Percentiles rank a stretch among this genome's conserved stretches.
Evolutionary conservation across 92 coral and sea anemone genomes (phyloP).

Genomic region (Porites cylindrica): DNA sequence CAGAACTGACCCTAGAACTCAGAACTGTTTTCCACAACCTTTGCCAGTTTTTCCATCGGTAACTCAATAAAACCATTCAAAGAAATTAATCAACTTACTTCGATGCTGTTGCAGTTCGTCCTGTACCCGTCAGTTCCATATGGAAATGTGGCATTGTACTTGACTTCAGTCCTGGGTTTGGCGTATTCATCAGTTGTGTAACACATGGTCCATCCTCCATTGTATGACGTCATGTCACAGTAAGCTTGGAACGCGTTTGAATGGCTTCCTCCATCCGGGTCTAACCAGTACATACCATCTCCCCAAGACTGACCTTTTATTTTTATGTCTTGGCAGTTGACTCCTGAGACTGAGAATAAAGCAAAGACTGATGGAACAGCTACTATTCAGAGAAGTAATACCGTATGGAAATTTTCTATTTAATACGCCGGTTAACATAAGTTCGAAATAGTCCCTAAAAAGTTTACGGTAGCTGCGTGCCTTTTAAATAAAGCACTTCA

Average conservation of each 20-base stretch:
- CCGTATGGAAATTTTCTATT: too few species aligned
- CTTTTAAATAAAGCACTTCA: too few species aligned
- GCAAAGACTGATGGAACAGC: too few species aligned
- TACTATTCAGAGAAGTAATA: too few species aligned
- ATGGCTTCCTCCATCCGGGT: constrained; percentile 27
- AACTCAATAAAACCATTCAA: neutral
- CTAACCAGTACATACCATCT: constrained; percentile 39
- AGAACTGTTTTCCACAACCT: neutral
- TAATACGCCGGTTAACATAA: too few species aligned
- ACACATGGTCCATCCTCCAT: constrained; percentile 57
- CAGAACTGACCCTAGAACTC: neutral
- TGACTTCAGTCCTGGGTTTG: constrained; percentile 1
- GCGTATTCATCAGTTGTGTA: constrained; percentile 21
- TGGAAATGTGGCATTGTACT: neutral
- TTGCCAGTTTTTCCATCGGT: neutral
- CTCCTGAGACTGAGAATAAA: too few species aligned
- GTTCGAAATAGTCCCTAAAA: too few species aligned
- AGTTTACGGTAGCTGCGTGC: too few species aligned
- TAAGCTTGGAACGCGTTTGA: constrained; percentile 27
- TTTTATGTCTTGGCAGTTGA: constrained; percentile 8
- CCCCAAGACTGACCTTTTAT: neutral
- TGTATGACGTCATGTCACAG: constrained; percentile 49
- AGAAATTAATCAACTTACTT: neutral
- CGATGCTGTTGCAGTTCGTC: neutral
- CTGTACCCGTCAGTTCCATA: constrained; percentile 11